Percentiles rank a stretch among this genome's conserved stretches.
phyloP scores from a whole-genome alignment of 1,140 invertebrate species.

The Steinernema khuongi region DNA sequence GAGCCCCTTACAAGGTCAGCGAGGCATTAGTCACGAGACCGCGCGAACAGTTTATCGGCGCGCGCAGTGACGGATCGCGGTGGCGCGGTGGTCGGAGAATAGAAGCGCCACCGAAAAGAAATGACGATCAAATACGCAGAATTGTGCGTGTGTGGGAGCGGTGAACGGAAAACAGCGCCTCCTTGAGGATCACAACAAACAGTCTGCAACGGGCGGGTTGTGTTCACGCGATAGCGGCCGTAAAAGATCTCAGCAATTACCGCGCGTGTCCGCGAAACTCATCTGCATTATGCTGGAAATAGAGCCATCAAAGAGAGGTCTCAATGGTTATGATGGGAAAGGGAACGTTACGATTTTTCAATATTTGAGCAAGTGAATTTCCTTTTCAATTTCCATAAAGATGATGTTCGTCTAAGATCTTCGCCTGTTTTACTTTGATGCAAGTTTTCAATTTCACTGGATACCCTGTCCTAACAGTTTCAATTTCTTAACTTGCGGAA shows the following conservation, averaged over 20 bases:
- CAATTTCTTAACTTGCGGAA: too few species aligned
- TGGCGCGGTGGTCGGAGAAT: not conserved
- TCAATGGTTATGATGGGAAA: not conserved
- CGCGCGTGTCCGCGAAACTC: not conserved
- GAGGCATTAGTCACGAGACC: conserved; percentile 12
- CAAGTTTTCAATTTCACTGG: too few species aligned
- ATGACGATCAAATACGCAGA: not conserved
- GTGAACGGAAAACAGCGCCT: not conserved
- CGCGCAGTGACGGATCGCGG: not conserved
- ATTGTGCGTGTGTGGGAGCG: not conserved
- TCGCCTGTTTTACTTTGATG: too few species aligned
- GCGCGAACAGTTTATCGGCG: conserved; percentile 16
- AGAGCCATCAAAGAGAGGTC: not conserved
- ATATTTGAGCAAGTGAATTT: too few species aligned
- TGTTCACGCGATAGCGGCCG: not conserved
- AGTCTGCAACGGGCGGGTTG: not conserved
- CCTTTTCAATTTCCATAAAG: too few species aligned
- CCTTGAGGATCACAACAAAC: not conserved
- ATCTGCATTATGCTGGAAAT: not conserved
- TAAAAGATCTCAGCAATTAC: not conserved
- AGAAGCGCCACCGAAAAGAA: not conserved
- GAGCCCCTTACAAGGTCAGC: conserved; percentile 14
- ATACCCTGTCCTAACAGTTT: too few species aligned
- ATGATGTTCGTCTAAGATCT: too few species aligned
- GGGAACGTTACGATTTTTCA: not conserved